These are phyloP conservation scores for Podarcis muralis DNA, from an alignment of 2,113 vertebrate species.

Conservation along the genomic window DNA sequence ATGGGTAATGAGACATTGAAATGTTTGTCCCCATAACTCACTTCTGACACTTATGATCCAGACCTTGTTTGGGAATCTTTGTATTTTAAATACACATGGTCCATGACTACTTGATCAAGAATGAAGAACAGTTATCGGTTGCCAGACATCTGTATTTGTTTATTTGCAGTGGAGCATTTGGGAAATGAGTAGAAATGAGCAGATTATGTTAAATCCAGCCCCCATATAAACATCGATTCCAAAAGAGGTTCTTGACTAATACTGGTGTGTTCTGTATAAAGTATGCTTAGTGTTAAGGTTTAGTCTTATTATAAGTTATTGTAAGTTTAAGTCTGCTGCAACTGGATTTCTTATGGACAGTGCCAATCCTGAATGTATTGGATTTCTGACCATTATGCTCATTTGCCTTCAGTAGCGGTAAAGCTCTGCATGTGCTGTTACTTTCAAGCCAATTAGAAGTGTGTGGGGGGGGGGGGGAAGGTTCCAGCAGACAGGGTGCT, in stretches of 20 bases:
- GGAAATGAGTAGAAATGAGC: not conserved
- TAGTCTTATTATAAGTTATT: no score
- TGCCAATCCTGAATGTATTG: no score
- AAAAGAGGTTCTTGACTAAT: not conserved
- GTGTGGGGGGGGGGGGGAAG: no score
- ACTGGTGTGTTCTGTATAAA: no score
- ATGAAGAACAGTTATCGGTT: not conserved
- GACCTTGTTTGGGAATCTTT: not conserved
- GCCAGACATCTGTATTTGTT: constrained; percentile 24
- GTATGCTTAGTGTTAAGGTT: no score
- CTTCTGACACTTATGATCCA: not conserved
- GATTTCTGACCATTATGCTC: no score
- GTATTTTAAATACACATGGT: not conserved
- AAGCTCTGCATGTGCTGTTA: no score
- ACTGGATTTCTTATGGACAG: no score
- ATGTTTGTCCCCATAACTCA: not conserved
- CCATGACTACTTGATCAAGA: constrained; percentile 6
- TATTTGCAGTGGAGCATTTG: not conserved
- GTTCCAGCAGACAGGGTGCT: no score
- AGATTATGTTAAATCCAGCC: not conserved
- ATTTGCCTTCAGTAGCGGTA: no score
- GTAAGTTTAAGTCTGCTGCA: no score
- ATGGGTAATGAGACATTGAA: not conserved
- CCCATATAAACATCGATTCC: not conserved
- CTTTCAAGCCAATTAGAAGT: no score